Percentiles rank a stretch among this genome's conserved stretches.
Conservation (phyloP, 2,888 invertebrate species). For the Drosophila neotestacea region DNA sequence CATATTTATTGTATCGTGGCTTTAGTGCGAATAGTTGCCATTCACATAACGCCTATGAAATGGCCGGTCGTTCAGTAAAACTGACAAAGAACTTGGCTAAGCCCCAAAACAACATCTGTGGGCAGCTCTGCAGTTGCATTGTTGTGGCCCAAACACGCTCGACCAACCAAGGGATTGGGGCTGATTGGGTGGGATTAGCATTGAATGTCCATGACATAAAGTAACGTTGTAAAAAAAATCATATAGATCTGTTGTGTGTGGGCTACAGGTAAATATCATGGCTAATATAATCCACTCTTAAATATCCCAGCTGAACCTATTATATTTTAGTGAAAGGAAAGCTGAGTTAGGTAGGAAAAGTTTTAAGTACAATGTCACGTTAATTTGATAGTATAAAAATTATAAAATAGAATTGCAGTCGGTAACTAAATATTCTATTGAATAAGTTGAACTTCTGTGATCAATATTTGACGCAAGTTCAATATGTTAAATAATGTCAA, state of each 20-base stretch:
- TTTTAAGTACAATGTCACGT: not conserved
- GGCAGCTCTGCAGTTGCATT: constrained; percentile 36
- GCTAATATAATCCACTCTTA: constrained; percentile 9
- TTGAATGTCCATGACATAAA: constrained; percentile 28
- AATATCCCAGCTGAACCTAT: not conserved
- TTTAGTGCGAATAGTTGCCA: constrained; percentile 71
- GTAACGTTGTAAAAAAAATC: constrained; percentile 15
- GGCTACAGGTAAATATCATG: constrained; percentile 13
- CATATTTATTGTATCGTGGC: constrained; percentile 70
- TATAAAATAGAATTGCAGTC: too few species aligned
- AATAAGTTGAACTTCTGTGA: too few species aligned
- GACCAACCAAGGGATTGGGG: constrained; percentile 8
- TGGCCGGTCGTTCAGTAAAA: constrained; percentile 48
- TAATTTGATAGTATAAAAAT: not conserved
- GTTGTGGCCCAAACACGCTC: constrained; percentile 43
- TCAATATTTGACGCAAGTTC: too few species aligned
- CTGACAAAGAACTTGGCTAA: constrained; percentile 76
- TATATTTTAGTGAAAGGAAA: not conserved
- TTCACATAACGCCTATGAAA: constrained; percentile 58
- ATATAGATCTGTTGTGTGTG: not conserved
- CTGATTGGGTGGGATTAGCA: constrained; percentile 38
- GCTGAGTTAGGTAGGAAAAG: not conserved
- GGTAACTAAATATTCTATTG: too few species aligned
- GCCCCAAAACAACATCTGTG: constrained; percentile 35
- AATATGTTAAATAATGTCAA: too few species aligned